Percentiles rank a stretch among this genome's conserved stretches.
These are phyloP conservation scores for Onchidella celtica DNA, from an alignment of 2,888 invertebrate genomes.

Conservation along the genomic window DNA sequence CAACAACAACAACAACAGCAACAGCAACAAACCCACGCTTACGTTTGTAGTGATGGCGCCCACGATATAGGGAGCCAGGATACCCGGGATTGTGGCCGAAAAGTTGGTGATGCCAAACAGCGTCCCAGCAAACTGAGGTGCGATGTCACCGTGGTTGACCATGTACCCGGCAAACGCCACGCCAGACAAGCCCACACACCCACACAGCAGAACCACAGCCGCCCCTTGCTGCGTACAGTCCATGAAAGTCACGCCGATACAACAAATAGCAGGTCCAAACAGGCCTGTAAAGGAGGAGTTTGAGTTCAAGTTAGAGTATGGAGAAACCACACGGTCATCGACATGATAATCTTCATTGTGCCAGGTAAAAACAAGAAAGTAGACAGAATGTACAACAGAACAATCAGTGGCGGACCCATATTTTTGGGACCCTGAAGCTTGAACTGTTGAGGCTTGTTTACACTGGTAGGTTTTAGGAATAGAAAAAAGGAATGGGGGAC, in stretches of 20 bases:
- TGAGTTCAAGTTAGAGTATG: neutral
- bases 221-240: slow-evolving; percentile 65
- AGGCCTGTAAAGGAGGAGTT: slow-evolving; percentile 59
- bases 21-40: too few relatives aligned
- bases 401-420: too few relatives aligned
- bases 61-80: slow-evolving; percentile 69
- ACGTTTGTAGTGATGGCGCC: slow-evolving; percentile 70
- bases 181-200: slow-evolving; percentile 70
- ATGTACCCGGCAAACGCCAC: slow-evolving; percentile 71
- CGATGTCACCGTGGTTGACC: slow-evolving; percentile 74
- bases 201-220: slow-evolving; percentile 68
- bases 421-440: too few relatives aligned
- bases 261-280: slow-evolving; percentile 63
- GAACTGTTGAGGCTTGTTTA: too few relatives aligned
- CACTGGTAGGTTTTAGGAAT: too few relatives aligned
- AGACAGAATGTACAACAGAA: neutral
- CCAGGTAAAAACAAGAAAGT: neutral
- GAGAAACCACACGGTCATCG: neutral
- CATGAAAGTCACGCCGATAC: slow-evolving; percentile 70
- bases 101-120: slow-evolving; percentile 53
- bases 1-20: too few relatives aligned
- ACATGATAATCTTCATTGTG: neutral
- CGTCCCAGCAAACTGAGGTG: slow-evolving; percentile 73
- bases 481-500: too few relatives aligned
- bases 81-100: slow-evolving; percentile 55